Conservation (phyloP, 2,888 invertebrate genomes). For the Dasypolia templi region DNA sequence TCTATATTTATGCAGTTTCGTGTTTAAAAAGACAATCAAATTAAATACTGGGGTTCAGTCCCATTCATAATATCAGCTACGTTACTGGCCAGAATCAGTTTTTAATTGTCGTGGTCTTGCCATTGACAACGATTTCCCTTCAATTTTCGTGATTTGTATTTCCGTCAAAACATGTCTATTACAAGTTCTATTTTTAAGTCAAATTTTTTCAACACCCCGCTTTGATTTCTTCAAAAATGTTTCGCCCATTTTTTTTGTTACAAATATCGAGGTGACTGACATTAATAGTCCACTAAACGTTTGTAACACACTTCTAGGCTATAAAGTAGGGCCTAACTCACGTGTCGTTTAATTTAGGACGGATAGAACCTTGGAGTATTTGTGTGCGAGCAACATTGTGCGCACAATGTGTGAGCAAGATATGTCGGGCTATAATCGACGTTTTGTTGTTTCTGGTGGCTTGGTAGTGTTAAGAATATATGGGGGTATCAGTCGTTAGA, state of each 20-base stretch:
- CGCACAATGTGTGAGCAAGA: conserved; percentile 43
- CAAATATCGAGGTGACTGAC: conserved; percentile 21
- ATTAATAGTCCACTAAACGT: conserved; percentile 26
- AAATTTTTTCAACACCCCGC: neutral
- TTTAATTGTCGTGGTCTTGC: no score
- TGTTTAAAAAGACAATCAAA: neutral
- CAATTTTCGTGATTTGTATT: neutral
- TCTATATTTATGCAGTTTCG: neutral
- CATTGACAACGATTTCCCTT: neutral
- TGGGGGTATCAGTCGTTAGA: neutral
- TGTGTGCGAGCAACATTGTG: conserved; percentile 56
- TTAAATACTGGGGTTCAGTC: no score
- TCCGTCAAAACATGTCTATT: conserved; percentile 7
- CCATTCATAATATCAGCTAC: no score
- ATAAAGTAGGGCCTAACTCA: conserved; percentile 49
- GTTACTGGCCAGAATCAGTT: neutral
- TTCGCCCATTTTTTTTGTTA: neutral
- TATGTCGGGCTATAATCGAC: conserved; percentile 34
- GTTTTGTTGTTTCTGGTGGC: conserved; percentile 31
- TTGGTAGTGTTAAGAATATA: conserved; percentile 5
- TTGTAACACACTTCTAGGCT: conserved; percentile 39
- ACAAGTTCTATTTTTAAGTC: conserved; percentile 31
- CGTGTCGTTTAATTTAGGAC: conserved; percentile 59
- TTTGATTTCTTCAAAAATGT: neutral
- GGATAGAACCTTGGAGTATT: conserved; percentile 64